A percentile compares a stretch with the other conserved stretches of the same genome.
phyloP scores from a whole-genome alignment of 2,113 vertebrate genomes.

The Rostratula benghalensis region DNA sequence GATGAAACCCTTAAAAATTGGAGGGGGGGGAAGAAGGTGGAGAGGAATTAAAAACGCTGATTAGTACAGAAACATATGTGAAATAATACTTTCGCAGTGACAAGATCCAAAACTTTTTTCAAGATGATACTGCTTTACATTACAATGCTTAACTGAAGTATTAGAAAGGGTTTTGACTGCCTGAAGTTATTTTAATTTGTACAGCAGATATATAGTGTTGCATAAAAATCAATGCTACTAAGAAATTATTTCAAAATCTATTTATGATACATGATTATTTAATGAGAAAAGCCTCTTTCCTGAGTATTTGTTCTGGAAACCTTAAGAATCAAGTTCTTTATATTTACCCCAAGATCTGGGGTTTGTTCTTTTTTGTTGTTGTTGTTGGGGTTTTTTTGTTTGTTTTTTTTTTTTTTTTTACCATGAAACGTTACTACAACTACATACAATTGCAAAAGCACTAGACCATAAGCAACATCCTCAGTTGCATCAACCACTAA shows the following conservation, averaged over 20 bases:
- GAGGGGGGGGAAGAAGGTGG: neutral
- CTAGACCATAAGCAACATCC: neutral
- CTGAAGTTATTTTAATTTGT: neutral
- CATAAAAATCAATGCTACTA: neutral
- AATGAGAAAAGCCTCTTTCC: neutral
- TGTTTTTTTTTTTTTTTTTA: neutral
- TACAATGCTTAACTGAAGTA: neutral
- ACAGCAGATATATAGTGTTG: neutral
- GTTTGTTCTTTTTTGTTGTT: too few species aligned
- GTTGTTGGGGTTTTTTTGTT: too few species aligned
- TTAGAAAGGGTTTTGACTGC: neutral
- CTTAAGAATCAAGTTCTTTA: neutral
- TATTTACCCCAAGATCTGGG: neutral
- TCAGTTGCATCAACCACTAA: neutral
- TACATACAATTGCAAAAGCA: neutral
- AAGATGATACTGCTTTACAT: neutral
- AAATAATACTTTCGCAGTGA: neutral
- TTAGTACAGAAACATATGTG: neutral
- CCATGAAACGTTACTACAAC: neutral
- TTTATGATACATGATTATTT: neutral
- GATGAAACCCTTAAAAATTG: conserved; percentile 33
- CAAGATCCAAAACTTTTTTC: neutral
- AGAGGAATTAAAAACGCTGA: neutral
- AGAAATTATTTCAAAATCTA: neutral
- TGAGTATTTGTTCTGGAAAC: neutral